These are phyloP conservation scores for Caenorhabditis sp. DNA, from an alignment of 2,888 invertebrate genomes.

Conservation along the genomic window DNA sequence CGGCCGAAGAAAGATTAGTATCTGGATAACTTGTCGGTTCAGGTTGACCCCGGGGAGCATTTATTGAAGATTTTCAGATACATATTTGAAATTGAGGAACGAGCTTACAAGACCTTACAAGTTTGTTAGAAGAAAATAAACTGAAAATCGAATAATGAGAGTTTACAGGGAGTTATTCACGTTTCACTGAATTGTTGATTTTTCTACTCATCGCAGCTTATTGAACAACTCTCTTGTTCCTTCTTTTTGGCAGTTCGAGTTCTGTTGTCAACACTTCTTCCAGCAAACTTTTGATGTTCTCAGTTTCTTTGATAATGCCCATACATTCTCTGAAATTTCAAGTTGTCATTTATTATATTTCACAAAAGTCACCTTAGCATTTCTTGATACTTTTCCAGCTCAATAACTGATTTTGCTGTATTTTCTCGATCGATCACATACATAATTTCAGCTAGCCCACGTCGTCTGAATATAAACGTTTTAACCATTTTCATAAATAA, in stretches of 20 bases:
- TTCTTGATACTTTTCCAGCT: not conserved
- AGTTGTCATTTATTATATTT: too few species aligned
- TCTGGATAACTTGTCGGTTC: slow-evolving; percentile 28
- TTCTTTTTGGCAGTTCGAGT: not conserved
- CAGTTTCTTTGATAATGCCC: not conserved
- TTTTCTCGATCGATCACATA: slow-evolving; percentile 25
- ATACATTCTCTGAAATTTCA: not conserved
- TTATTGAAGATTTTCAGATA: too few species aligned
- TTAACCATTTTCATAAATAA: not conserved
- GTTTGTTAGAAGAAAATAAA: too few species aligned
- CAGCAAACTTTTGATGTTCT: not conserved
- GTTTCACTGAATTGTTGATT: too few species aligned
- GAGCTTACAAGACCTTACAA: too few species aligned
- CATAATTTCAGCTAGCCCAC: too few species aligned
- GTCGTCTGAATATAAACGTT: not conserved
- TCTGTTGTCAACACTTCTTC: not conserved
- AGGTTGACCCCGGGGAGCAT: slow-evolving; percentile 14
- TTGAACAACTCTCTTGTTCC: too few species aligned
- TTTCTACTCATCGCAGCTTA: too few species aligned
- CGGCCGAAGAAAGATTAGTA: slow-evolving; percentile 37
- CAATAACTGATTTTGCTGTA: not conserved
- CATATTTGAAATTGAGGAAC: too few species aligned
- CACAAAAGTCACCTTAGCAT: not conserved
- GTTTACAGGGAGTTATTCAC: too few species aligned
- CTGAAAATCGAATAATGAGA: too few species aligned